These are phyloP conservation scores for Recurvirostra avosetta DNA, from an alignment of 2,113 vertebrate species.

Conservation along the genomic window DNA sequence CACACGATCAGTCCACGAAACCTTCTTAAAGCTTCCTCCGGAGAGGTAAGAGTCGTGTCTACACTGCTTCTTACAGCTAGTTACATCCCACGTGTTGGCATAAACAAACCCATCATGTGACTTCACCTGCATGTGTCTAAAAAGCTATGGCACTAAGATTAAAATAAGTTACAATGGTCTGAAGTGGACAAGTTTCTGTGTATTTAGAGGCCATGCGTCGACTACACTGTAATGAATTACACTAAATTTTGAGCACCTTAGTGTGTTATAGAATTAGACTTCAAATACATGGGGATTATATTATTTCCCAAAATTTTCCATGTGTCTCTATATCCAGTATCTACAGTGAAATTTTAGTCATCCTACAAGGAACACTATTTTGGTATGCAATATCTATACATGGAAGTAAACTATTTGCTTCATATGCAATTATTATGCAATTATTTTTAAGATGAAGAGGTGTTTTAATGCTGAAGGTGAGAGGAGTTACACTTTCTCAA, in stretches of 20 bases:
- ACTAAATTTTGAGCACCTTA: not conserved
- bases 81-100: not conserved
- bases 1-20: not conserved
- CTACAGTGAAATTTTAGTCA: not conserved
- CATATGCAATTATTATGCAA: constrained; percentile 30
- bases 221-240: not conserved
- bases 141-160: not conserved
- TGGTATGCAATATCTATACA: not conserved
- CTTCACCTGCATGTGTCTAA: not conserved
- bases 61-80: not conserved
- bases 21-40: not conserved
- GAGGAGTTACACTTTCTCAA: constrained; percentile 55
- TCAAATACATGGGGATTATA: not conserved
- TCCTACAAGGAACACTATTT: not conserved
- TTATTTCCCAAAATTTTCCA: not conserved
- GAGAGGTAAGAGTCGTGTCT: not conserved
- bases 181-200: not conserved
- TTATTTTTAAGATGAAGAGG: constrained; percentile 33
- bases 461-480: constrained; percentile 47
- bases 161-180: not conserved
- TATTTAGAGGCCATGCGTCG: not conserved
- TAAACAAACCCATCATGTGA: not conserved
- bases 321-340: not conserved
- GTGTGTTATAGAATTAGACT: not conserved
- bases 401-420: constrained; percentile 5